Conservation (phyloP, 2,888 invertebrate species). For the Andrena minutula region DNA sequence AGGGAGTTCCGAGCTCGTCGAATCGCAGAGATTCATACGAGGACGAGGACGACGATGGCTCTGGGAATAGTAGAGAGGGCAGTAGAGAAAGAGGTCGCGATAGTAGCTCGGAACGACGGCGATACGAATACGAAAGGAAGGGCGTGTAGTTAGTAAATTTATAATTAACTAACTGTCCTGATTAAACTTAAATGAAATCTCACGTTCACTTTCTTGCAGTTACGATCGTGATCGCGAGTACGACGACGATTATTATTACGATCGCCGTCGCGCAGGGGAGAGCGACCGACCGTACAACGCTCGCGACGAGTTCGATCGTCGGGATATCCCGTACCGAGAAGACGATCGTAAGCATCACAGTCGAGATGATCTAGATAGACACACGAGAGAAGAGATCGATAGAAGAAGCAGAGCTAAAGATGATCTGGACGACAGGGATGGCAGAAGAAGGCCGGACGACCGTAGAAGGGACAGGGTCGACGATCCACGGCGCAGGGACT, state of each 20-base stretch:
- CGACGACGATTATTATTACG: slow-evolving; percentile 83
- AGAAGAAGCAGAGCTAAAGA: slow-evolving; percentile 79
- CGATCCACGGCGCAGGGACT: slow-evolving; percentile 78
- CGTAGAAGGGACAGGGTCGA: slow-evolving; percentile 76
- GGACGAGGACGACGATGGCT: slow-evolving; percentile 82
- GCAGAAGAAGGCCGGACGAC: slow-evolving; percentile 78
- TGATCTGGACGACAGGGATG: slow-evolving; percentile 79
- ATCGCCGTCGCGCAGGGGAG: slow-evolving; percentile 79
- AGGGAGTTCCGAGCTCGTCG: slow-evolving; percentile 71
- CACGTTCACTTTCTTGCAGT: slow-evolving; percentile 57
- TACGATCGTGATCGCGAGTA: slow-evolving; percentile 82
- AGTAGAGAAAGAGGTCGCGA: slow-evolving; percentile 82
- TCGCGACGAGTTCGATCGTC: slow-evolving; percentile 82
- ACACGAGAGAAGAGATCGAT: slow-evolving; percentile 78
- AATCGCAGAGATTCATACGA: slow-evolving; percentile 82
- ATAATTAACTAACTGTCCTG: slow-evolving; percentile 2
- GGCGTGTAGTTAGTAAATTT: slow-evolving; percentile 75
- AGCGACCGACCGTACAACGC: slow-evolving; percentile 80
- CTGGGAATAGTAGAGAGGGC: slow-evolving; percentile 81
- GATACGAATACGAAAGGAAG: slow-evolving; percentile 80
- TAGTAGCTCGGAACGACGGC: slow-evolving; percentile 77
- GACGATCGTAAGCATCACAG: slow-evolving; percentile 80
- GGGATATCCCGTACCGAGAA: slow-evolving; percentile 79
- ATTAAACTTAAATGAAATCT: neutral
- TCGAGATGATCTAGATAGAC: slow-evolving; percentile 81